Percentiles rank a stretch among this genome's conserved stretches.
Conservation (phyloP, 2,888 invertebrate species). For the Isoperla grammatica region DNA sequence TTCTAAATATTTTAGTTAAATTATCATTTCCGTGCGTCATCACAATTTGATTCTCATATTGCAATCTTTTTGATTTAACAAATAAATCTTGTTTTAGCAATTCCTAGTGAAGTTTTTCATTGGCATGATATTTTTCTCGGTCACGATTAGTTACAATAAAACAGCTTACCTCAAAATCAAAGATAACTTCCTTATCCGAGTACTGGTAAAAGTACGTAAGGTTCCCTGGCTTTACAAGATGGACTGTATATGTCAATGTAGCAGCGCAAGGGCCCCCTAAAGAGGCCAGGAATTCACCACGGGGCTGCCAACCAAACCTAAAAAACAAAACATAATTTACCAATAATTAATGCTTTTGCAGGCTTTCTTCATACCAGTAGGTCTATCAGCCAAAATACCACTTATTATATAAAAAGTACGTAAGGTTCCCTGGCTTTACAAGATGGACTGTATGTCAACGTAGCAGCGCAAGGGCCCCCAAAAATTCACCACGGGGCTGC, state of each 20-base stretch:
- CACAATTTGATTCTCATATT: neutral
- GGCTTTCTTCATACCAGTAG: no score
- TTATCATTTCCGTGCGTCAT: no score
- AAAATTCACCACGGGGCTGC: slow-evolving; percentile 45
- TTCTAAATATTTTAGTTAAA: no score
- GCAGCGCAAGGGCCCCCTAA: slow-evolving; percentile 48
- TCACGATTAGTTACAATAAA: neutral
- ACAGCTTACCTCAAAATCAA: slow-evolving; percentile 46
- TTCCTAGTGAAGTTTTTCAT: no score
- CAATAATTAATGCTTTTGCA: no score
- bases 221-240: slow-evolving; percentile 49
- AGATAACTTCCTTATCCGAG: slow-evolving; percentile 43
- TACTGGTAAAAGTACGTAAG: slow-evolving; percentile 50
- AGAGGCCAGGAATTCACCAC: slow-evolving; percentile 46
- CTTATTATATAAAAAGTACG: no score
- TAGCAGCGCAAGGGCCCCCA: slow-evolving; percentile 48
- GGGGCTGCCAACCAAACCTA: slow-evolving; percentile 46
- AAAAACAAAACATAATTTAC: no score
- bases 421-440: slow-evolving; percentile 48
- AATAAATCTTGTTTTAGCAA: no score
- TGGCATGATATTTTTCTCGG: no score
- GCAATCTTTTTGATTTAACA: neutral
- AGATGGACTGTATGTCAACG: slow-evolving; percentile 47
- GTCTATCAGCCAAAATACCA: no score
- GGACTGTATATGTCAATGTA: slow-evolving; percentile 47